A percentile compares a stretch with the other conserved stretches of the same genome.
phyloP scores from a whole-genome alignment of 92 coral and sea anemone species.

The Umimayanthus kanabou region DNA sequence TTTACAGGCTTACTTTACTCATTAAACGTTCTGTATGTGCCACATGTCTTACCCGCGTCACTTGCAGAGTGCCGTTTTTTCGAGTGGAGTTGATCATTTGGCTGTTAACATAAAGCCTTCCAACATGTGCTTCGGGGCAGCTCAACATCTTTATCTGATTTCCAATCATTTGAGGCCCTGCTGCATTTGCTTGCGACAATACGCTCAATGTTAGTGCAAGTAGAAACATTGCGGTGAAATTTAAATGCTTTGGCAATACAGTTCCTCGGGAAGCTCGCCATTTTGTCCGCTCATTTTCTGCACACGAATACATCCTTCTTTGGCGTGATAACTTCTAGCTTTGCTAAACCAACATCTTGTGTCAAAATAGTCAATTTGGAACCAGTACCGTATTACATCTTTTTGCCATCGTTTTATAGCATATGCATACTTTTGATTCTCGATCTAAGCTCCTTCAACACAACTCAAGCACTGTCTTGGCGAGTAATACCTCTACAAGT shows the following conservation, averaged over 20 bases:
- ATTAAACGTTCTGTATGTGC: not conserved
- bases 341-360: not conserved
- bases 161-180: not conserved
- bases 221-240: not conserved
- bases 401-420: not conserved
- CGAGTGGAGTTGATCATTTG: not conserved
- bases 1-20: not conserved
- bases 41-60: not conserved
- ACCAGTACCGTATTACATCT: not conserved
- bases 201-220: not conserved
- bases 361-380: not conserved
- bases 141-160: constrained; percentile 14
- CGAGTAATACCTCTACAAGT: not conserved
- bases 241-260: not conserved
- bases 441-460: not conserved
- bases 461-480: not conserved
- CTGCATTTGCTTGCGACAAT: not conserved
- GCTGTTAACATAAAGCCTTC: constrained; percentile 21
- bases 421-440: not conserved
- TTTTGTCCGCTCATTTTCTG: not conserved
- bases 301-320: not conserved
- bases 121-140: constrained; percentile 17
- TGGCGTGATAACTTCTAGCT: not conserved
- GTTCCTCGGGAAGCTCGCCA: not conserved
- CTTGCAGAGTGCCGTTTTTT: not conserved